A percentile compares a stretch with the other conserved stretches of the same genome.
Evolutionary conservation across 2,113 vertebrate species (phyloP).

Genomic region (Galemys pyrenaicus): DNA sequence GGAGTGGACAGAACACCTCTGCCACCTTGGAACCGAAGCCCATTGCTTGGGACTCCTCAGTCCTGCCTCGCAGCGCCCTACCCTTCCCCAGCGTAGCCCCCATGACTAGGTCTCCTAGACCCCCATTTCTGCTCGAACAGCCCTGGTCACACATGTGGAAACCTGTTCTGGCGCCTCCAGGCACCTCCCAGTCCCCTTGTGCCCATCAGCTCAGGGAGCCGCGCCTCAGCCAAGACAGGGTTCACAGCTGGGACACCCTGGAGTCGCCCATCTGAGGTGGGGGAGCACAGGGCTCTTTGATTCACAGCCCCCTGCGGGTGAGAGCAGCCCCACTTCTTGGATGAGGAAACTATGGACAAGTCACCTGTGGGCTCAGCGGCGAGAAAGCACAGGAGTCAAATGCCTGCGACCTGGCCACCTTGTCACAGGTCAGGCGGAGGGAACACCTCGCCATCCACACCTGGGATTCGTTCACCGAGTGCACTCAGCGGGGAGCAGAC

Average conservation of each 20-base stretch:
- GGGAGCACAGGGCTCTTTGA: accelerated
- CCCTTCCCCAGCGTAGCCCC: background rate
- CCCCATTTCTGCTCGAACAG: background rate
- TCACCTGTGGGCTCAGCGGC: background rate
- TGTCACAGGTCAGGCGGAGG: too few relatives aligned
- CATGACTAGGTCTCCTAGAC: background rate
- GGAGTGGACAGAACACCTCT: background rate
- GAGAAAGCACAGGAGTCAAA: too few relatives aligned
- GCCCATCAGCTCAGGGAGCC: too few relatives aligned
- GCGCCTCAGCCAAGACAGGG: background rate
- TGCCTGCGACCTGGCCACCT: too few relatives aligned
- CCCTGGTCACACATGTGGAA: background rate
- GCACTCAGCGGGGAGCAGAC: background rate
- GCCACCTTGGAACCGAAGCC: background rate
- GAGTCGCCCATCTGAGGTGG: too few relatives aligned
- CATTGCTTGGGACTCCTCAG: background rate
- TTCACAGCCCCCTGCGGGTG: background rate
- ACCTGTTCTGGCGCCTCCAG: background rate
- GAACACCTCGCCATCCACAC: too few relatives aligned
- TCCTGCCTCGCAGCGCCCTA: background rate
- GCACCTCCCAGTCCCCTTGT: background rate
- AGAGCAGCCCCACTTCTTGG: background rate
- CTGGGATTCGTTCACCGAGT: too few relatives aligned
- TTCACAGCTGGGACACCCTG: too few relatives aligned
- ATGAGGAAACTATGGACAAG: background rate